These are phyloP conservation scores for Microhierax caerulescens DNA, from an alignment of 2,797 vertebrate species.

Conservation along the genomic window DNA sequence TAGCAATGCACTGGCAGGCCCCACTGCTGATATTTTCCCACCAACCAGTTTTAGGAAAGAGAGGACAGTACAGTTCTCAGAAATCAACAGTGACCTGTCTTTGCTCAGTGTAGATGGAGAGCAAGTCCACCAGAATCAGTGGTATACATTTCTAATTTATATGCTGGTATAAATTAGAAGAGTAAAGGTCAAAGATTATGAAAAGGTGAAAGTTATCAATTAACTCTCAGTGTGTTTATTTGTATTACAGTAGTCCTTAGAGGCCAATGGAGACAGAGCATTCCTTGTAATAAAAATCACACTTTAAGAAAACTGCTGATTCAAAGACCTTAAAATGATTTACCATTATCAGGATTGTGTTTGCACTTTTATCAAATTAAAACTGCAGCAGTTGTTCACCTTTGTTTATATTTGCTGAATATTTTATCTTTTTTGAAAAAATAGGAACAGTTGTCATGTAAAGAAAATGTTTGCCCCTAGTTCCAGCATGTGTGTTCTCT, in stretches of 20 bases:
- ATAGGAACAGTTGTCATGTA: not conserved
- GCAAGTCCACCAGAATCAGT: not conserved
- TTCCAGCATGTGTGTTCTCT: not conserved
- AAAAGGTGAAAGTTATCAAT: slow-evolving; percentile 7
- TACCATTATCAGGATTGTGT: not conserved
- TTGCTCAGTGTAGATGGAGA: not conserved
- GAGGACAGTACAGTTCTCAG: not conserved
- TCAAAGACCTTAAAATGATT: not conserved
- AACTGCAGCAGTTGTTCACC: not conserved
- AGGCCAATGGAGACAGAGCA: not conserved
- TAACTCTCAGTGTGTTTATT: not conserved
- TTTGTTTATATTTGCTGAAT: not conserved
- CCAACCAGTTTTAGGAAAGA: not conserved
- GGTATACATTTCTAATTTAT: not conserved
- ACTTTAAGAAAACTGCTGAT: not conserved
- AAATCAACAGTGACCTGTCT: not conserved
- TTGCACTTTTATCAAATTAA: not conserved
- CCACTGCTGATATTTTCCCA: not conserved
- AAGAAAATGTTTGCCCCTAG: not conserved
- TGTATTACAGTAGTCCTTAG: not conserved
- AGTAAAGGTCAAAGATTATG: not conserved
- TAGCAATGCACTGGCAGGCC: not conserved
- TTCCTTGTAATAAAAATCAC: not conserved
- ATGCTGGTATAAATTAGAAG: not conserved
- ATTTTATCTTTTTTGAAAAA: not conserved